Evolutionary conservation across 2,888 invertebrate species (phyloP).

Genomic region (Boloria euphrosyne): DNA sequence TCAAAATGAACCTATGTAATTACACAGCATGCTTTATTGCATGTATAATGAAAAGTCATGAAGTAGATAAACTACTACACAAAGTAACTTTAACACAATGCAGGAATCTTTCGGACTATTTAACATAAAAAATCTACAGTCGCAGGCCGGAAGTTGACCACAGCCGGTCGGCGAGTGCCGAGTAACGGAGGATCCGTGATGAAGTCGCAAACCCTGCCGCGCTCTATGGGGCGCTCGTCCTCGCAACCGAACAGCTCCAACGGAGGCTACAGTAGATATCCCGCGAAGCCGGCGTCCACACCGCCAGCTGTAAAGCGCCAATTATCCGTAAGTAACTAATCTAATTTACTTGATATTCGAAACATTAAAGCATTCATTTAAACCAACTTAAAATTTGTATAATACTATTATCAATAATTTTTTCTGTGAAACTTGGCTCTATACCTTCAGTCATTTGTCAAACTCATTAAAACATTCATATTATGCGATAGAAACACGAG

Average conservation of each 20-base stretch:
- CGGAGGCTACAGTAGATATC: constrained; percentile 68
- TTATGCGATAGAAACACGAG: neutral
- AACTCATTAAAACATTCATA: constrained; percentile 8
- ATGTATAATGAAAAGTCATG: constrained; percentile 11
- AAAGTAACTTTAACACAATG: neutral
- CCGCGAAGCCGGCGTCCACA: constrained; percentile 88
- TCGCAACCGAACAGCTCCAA: constrained; percentile 81
- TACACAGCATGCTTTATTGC: constrained; percentile 19
- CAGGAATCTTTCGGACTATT: neutral
- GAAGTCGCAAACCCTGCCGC: constrained; percentile 93
- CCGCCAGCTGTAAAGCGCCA: constrained; percentile 94
- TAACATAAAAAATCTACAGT: constrained; percentile 70
- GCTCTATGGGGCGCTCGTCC: constrained; percentile 88
- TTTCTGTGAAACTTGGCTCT: constrained; percentile 4
- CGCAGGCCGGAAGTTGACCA: constrained; percentile 90
- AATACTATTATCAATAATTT: constrained; percentile 4
- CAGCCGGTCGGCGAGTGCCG: constrained; percentile 86
- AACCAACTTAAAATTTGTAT: neutral
- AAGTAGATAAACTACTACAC: neutral
- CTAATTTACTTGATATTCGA: neutral
- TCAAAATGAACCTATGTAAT: neutral
- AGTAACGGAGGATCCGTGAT: constrained; percentile 86
- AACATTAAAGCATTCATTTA: neutral
- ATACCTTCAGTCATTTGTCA: constrained; percentile 3
- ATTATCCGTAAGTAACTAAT: constrained; percentile 82